Conservation (phyloP, 2,113 vertebrate species). For the Osmerus mordax region DNA sequence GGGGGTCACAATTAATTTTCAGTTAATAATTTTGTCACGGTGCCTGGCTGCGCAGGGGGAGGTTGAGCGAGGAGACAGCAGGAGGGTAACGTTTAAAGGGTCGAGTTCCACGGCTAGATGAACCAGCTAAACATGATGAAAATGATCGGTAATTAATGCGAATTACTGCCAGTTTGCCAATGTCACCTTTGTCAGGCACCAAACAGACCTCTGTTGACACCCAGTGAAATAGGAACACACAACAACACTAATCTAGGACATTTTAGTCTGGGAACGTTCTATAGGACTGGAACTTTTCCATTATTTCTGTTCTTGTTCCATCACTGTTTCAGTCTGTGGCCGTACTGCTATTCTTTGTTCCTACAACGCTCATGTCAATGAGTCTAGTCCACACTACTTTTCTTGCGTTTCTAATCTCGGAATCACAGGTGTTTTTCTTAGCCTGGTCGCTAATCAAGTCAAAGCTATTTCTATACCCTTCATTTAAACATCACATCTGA, state of each 20-base stretch:
- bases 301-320: constrained; percentile 1
- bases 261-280: not conserved
- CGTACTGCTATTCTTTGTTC: not conserved
- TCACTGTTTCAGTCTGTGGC: not conserved
- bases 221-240: not conserved
- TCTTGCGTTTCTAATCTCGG: not conserved
- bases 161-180: constrained; percentile 60
- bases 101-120: constrained; percentile 56
- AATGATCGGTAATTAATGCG: constrained; percentile 63
- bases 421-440: constrained; percentile 50
- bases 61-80: constrained; percentile 19
- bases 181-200: constrained; percentile 52
- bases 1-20: constrained; percentile 54
- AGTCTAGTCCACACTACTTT: not conserved
- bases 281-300: not conserved
- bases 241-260: not conserved
- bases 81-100: constrained; percentile 45
- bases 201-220: constrained; percentile 25
- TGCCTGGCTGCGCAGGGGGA: constrained; percentile 43
- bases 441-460: constrained; percentile 54
- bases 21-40: constrained; percentile 61
- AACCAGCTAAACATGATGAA: constrained; percentile 59
- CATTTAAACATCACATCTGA: constrained; percentile 65
- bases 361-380: not conserved
- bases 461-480: constrained; percentile 57